Percentiles rank a stretch among this genome's conserved stretches.
Evolutionary conservation across 2,113 vertebrate species (phyloP).

Genomic region (Chitala chitala): DNA sequence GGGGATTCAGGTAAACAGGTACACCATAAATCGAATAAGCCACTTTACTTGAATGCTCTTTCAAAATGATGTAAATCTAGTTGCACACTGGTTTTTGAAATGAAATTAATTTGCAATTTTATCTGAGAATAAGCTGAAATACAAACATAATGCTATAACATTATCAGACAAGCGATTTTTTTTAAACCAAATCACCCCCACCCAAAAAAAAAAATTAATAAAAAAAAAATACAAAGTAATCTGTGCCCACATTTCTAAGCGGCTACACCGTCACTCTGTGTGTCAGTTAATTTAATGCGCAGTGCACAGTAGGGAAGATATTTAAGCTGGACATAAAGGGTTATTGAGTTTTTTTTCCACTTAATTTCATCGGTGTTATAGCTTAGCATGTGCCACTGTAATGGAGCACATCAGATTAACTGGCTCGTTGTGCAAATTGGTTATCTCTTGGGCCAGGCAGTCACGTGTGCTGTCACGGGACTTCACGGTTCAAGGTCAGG

Average conservation of each 20-base stretch:
- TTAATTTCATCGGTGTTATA: neutral
- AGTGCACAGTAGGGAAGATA: neutral
- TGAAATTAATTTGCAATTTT: too few relatives aligned
- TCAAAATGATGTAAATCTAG: neutral
- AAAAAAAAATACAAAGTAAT: too few relatives aligned
- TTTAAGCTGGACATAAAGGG: neutral
- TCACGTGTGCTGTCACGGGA: conserved; percentile 17
- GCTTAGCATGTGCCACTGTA: neutral
- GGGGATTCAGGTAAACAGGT: neutral
- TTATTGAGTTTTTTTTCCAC: neutral
- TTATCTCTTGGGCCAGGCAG: conserved; percentile 3
- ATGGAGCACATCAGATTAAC: neutral
- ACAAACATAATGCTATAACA: neutral
- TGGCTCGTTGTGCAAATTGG: conserved; percentile 11
- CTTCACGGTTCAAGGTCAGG: neutral
- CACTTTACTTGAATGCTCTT: neutral
- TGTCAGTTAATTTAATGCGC: neutral
- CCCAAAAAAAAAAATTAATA: neutral
- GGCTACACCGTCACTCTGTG: neutral
- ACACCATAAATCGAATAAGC: neutral
- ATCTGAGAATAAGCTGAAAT: conserved; percentile 15
- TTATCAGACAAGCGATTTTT: conserved; percentile 7
- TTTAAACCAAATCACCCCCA: too few relatives aligned
- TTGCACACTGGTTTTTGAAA: conserved; percentile 3
- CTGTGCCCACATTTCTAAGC: too few relatives aligned